Evolutionary conservation across 2,888 invertebrate species (phyloP).

Genomic region (Chaetoderma sp.): DNA sequence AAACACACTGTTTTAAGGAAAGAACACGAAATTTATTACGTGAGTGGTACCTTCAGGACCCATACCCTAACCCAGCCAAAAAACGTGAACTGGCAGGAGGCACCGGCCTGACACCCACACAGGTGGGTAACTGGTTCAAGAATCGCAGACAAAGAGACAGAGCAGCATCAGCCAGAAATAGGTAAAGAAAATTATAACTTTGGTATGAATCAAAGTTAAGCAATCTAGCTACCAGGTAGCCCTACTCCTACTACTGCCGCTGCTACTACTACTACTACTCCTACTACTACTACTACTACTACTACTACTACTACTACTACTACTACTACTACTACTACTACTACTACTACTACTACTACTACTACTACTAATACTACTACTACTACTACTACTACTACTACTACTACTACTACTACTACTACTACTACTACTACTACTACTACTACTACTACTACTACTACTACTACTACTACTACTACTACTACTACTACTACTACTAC

Average conservation of each 20-base stretch:
- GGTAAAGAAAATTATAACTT: no score
- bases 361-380: no score
- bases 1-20: conserved; percentile 95
- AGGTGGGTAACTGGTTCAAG: conserved; percentile 95
- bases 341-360: neutral
- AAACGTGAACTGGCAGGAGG: conserved; percentile 91
- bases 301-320: no score
- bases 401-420: neutral
- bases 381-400: neutral
- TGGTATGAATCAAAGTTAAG: no score
- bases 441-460: neutral
- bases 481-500: conserved; percentile 1
- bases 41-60: conserved; percentile 87
- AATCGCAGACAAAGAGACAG: conserved; percentile 88
- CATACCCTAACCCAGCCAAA: conserved; percentile 95
- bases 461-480: neutral
- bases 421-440: neutral
- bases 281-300: no score
- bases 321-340: no score
- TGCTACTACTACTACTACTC: no score
- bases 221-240: neutral
- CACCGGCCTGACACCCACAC: conserved; percentile 91
- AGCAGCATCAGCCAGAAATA: conserved; percentile 95
- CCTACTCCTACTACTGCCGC: neutral
- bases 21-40: conserved; percentile 91